These are phyloP conservation scores for Lamellibrachia columna DNA, from an alignment of 2,888 invertebrate genomes.

Conservation along the genomic window DNA sequence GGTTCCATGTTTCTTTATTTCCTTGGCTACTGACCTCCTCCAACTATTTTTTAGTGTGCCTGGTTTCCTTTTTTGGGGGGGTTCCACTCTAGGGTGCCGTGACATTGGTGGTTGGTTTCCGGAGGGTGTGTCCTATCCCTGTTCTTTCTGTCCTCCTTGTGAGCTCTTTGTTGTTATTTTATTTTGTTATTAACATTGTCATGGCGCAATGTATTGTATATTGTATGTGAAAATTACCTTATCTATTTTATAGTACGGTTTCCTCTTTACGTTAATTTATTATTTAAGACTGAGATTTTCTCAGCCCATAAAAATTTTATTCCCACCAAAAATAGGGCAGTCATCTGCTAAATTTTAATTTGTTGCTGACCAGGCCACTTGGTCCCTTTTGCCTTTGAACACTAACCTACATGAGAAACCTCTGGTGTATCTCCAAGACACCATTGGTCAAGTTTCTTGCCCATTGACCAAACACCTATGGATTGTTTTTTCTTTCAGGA, in stretches of 20 bases:
- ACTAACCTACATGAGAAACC: not conserved
- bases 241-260: not conserved
- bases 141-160: too few relatives aligned
- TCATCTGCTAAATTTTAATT: not conserved
- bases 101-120: too few relatives aligned
- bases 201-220: not conserved
- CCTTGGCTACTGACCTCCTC: too few relatives aligned
- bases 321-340: not conserved
- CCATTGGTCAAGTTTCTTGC: too few relatives aligned
- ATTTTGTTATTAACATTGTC: not conserved
- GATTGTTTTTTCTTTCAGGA: conserved; percentile 47
- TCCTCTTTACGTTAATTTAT: not conserved
- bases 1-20: too few relatives aligned
- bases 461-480: not conserved
- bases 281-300: not conserved
- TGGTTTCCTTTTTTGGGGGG: too few relatives aligned
- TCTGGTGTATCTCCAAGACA: not conserved
- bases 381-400: not conserved
- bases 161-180: too few relatives aligned
- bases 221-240: not conserved
- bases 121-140: too few relatives aligned
- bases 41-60: too few relatives aligned
- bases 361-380: not conserved
- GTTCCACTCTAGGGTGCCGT: too few relatives aligned
- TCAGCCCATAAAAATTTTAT: not conserved